Base-by-base conservation (phyloP, 2,113 vertebrate species). In the Anhinga anhinga region DNA sequence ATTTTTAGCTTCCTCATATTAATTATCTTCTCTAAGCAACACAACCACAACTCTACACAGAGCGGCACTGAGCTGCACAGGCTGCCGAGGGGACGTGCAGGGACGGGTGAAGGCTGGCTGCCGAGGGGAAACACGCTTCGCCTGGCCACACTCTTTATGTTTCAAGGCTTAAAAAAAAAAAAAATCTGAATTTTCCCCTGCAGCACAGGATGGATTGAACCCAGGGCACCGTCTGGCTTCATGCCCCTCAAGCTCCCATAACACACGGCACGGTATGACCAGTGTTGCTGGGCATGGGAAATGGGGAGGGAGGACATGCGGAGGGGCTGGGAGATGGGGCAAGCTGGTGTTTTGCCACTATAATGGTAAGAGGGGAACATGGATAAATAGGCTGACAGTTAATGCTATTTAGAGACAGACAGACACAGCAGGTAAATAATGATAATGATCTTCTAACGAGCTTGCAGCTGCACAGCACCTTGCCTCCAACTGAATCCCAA, bases 341-440 rank as follows among this genome's bases (percentile, higher is more conserved):
- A 42, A 70, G 44, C 58, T 92, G 96, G 83, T 40, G 63, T 40
- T 82, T 77, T 27, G 83, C 26, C 45, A 12, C 34, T 19, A 0
- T 7, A 34, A 61, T 25, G 70, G 72, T 13, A 72, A 81, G 76
- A 94, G 87, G 45, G 74, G 74, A 63, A 11, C 21, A 4, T 1
- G 80, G 94, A 96, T 91, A 88, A 97, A 94, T 85, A 32, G 85
- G 73, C 89, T 72, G 93, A 47, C 65, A 49, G 76, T 25, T 78
- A 94, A 89, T 10, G 76, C 65, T 21, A 29, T 83, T 98, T 88
- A 55, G 92, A 96, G 90, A 88, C 70, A 69, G 80, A 86, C 79
- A 76, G 80, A 86, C 92, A 32, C 97, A 97, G 96, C 93, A 96
- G 97, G 95, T 97, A 83, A 95, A 93, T 97, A 93, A 98, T 82